phyloP scores from a whole-genome alignment of 2,797 vertebrate species.

The Microchirus variegatus region DNA sequence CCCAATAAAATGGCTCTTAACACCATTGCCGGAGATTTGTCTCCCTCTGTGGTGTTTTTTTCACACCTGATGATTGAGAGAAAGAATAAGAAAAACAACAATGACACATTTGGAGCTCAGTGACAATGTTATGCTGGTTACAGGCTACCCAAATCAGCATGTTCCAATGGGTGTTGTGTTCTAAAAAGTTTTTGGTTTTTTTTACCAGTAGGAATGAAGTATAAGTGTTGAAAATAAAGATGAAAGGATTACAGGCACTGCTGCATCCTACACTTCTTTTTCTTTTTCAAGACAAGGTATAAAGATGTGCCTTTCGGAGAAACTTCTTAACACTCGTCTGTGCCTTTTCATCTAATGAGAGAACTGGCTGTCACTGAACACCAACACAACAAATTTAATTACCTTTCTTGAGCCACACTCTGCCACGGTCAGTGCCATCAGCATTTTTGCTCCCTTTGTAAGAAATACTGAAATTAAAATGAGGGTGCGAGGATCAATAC shows the following conservation, averaged over 20 bases:
- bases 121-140: too few species aligned
- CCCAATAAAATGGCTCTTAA: too few species aligned
- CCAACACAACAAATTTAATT: constrained; percentile 58
- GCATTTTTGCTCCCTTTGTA: constrained; percentile 65
- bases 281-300: constrained; percentile 1
- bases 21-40: too few species aligned
- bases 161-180: too few species aligned
- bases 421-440: constrained; percentile 60
- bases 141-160: too few species aligned
- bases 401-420: constrained; percentile 51
- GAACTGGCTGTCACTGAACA: constrained; percentile 41
- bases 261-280: background rate
- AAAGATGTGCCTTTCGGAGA: background rate
- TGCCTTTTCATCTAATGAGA: constrained; percentile 30
- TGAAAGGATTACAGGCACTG: constrained; percentile 4
- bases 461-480: constrained; percentile 77
- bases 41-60: too few species aligned
- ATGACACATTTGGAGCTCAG: too few species aligned
- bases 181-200: too few species aligned
- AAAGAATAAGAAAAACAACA: too few species aligned
- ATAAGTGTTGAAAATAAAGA: too few species aligned
- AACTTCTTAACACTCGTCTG: constrained; percentile 15
- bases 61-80: too few species aligned
- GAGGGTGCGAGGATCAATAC: constrained; percentile 71
- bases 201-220: too few species aligned